Evolutionary conservation across 2,888 invertebrate species (phyloP), one percentile per base, ranked within the genome.

Genomic region (Nymphalis c-album): DNA sequence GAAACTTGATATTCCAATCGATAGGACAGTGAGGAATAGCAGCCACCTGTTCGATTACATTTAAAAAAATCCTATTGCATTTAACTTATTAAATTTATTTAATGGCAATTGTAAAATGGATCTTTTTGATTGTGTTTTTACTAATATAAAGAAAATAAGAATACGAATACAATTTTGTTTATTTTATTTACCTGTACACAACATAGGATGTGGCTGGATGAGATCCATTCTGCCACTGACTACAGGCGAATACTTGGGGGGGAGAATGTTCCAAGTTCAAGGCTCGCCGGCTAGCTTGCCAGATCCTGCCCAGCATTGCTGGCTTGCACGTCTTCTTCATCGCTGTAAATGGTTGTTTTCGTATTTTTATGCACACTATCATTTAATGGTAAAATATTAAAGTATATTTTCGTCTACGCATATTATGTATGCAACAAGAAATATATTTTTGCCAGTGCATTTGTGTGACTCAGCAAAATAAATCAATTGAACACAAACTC

Each of bases 191-290:
- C 92, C 92, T 88, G 77, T 91, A 94, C 13, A 92, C 62, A 8
- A 94, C 81, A 78, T 94, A 94, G 26, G 80, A 75, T 26, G 87
- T 80, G 64, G 90, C 88, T 1, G 94, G 93, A 45, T 84, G 83
- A 58, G 83, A 82, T 53, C 86, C 86, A n/a, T 80, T 78, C 81
- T 94, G 94, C 94, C 94, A 95, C 90, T 95, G 92, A 74, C 93
- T 92, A 78, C 88, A 87, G n/a, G 86, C 91, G 73, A 91, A 91
- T 71, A 88, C 87, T 67, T 89, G 83, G 5, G 85, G 76, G 0
- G 86, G 87, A 10, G 86, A 80, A 69, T 91, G 87, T 17, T 91
- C 87, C 10, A 92, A 79, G 72, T 82, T 86, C 45, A 92, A 80
- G 4, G 88, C 85, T 10, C 90, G 86, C 57, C 88, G 80, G 69